phyloP scores from a whole-genome alignment of 2,113 vertebrate genomes.

The Gymnorhina tibicen region DNA sequence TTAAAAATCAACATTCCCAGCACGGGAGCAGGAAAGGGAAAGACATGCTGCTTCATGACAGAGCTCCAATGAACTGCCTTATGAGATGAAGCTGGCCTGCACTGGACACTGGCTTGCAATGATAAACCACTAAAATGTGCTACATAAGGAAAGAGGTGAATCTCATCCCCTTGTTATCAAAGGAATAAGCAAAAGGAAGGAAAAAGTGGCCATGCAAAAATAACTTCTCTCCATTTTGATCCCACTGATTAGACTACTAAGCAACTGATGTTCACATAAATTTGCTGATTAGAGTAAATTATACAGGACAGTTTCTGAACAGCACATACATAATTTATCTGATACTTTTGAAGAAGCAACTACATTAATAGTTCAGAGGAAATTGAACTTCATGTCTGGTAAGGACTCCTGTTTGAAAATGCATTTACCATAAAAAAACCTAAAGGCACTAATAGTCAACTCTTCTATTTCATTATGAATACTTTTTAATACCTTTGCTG shows the following conservation, averaged over 20 bases:
- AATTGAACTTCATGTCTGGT: neutral
- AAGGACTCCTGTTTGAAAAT: neutral
- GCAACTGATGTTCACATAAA: neutral
- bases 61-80: neutral
- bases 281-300: conserved; percentile 9
- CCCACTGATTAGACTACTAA: neutral
- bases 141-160: neutral
- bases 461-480: neutral
- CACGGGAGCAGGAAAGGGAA: neutral
- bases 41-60: neutral
- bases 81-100: neutral
- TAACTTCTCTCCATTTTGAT: neutral
- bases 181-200: neutral
- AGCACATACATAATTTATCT: conserved; percentile 36
- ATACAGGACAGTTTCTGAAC: neutral
- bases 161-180: neutral
- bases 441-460: neutral
- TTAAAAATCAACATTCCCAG: neutral
- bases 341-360: neutral
- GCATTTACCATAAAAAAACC: neutral
- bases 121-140: neutral
- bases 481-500: neutral
- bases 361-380: neutral
- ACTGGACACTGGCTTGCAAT: neutral
- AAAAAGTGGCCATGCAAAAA: neutral